Conservation (phyloP, 2,888 invertebrate genomes). For the Drosophila helvetica region DNA sequence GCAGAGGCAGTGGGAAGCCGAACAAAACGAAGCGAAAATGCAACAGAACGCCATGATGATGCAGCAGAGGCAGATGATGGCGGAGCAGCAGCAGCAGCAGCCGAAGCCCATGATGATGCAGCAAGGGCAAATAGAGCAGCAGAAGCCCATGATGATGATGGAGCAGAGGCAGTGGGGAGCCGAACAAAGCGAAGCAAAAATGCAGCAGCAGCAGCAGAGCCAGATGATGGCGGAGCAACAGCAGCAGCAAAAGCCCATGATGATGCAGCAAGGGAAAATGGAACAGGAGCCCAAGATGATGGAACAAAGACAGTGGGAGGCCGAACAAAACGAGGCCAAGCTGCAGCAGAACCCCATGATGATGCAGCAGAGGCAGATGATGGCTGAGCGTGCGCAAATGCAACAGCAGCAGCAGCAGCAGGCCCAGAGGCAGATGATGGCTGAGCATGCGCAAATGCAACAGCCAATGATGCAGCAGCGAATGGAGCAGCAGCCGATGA, state of each 20-base stretch:
- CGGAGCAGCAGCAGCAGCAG: constrained; percentile 24
- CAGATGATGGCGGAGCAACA: constrained; percentile 31
- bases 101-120: constrained; percentile 10
- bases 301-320: constrained; percentile 13
- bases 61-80: constrained; percentile 30
- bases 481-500: constrained; percentile 1
- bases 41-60: constrained; percentile 11
- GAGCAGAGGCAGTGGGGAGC: constrained; percentile 16
- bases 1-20: constrained; percentile 36
- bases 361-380: constrained; percentile 35
- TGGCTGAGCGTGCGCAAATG: constrained; percentile 25
- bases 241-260: background rate
- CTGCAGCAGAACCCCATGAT: constrained; percentile 11
- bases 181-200: constrained; percentile 8
- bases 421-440: constrained; percentile 19
- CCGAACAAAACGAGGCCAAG: constrained; percentile 32
- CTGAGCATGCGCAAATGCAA: constrained; percentile 13
- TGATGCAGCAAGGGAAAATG: too few relatives aligned
- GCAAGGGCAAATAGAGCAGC: too few relatives aligned
- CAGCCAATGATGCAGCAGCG: constrained; percentile 37
- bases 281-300: constrained; percentile 3
- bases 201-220: constrained; percentile 21
- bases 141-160: background rate
- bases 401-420: constrained; percentile 40
- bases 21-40: constrained; percentile 24